Evolutionary conservation across 2,888 invertebrate species (phyloP), one percentile per base, ranked within the genome.

Genomic region (Phortica magna): DNA sequence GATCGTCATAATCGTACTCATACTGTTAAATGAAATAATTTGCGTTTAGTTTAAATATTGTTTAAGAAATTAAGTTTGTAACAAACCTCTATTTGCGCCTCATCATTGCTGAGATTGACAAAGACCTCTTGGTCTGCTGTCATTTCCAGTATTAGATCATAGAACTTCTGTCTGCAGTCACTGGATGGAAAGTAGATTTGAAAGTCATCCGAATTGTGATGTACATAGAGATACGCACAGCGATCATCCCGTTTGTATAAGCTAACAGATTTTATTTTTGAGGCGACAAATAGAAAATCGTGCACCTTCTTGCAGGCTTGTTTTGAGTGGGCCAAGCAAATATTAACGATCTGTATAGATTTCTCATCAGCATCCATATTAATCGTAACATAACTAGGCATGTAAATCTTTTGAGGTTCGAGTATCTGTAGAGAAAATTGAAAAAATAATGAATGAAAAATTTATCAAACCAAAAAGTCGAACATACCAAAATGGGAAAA

Each of bases 151-250:
- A 99, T 94, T 65, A 97, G 93, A 83, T 97, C 96, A 91, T 97
- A 96, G 87, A 98, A 95, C 78, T 95, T 94, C 89, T 97, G 95
- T 78, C 97, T 94, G 90, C 96, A 97, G 65, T 94, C 94, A 80
- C 96, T 95, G 1, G 99, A 98, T 0, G 99, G 98, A 85, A 99
- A 96, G 92, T 96, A 98, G 92, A 99, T 98, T 94, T 99, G 99
- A 93, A 99, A 99, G 92, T 99, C 99, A 89, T 99, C 98, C 0
- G 98, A 98, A 91, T 99, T 99, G 92, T 98, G 97, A 91, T 98
- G 97, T 53, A 99, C 99, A 92, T 99, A 99, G 0, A 99, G 93
- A 92, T 99, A 99, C 12, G 99, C 94, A 82, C 98, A 98, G 19
- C 99, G 94, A 89, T 98, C 97, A 92, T 99, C 99, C 61, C 98